Evolutionary conservation across 2,888 invertebrate species (phyloP).

Genomic region (Acleris holmiana): DNA sequence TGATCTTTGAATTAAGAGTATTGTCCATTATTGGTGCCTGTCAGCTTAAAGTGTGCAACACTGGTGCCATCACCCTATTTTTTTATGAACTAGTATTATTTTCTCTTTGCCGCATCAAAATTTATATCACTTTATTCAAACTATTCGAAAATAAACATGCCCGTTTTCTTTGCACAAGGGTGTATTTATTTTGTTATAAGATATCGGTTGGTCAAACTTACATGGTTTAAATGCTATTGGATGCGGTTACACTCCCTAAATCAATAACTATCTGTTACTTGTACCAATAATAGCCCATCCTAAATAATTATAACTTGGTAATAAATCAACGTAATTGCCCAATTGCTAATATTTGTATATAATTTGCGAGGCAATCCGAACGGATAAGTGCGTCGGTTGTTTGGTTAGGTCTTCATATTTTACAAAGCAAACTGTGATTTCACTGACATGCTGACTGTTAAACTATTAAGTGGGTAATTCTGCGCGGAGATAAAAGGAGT

Average conservation of each 20-base stretch:
- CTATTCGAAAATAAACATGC: too few species aligned
- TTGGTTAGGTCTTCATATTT: constrained; percentile 35
- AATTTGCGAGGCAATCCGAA: constrained; percentile 22
- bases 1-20: too few species aligned
- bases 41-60: too few species aligned
- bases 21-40: too few species aligned
- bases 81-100: too few species aligned
- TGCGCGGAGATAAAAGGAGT: constrained; percentile 2
- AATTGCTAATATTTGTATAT: constrained; percentile 34
- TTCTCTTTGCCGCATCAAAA: too few species aligned
- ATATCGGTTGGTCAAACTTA: too few species aligned
- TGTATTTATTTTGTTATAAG: too few species aligned
- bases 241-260: background rate
- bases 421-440: constrained; percentile 34
- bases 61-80: too few species aligned
- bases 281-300: constrained; percentile 7
- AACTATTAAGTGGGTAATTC: background rate
- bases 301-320: constrained; percentile 24
- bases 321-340: constrained; percentile 20
- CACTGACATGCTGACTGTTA: constrained; percentile 16
- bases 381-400: constrained; percentile 21
- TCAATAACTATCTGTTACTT: constrained; percentile 6
- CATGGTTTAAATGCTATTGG: too few species aligned
- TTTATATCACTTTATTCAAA: too few species aligned
- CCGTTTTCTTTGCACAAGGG: too few species aligned